Evolutionary conservation across 2,888 invertebrate species (phyloP), one percentile per base, ranked within the genome.

Genomic region (Polydesmus complanatus): DNA sequence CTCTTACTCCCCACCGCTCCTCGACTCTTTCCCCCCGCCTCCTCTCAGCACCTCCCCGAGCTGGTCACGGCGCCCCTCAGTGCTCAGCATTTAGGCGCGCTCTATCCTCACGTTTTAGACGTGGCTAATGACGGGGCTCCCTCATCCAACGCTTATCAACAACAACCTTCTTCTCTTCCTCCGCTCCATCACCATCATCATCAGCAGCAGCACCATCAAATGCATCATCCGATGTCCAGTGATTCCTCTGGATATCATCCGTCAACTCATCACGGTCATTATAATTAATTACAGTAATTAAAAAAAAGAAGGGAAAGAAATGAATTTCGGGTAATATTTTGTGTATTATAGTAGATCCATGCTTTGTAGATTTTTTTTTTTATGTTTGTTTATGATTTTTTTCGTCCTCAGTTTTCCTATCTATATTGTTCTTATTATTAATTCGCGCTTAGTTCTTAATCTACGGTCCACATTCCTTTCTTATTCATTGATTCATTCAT

Each of bases 31-130:
- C 54, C 60, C 14, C n/a, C 54, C 23, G 26, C 23, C 8, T 23
- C 60, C 14, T 37, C 54, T 1, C 23, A n/a, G 27, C 55, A 8
- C 56, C 62, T 26, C 56, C 62, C n/a, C 55, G 61, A 54, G 19
- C 21, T 63, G 58, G 51, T 61, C 49, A 61, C 61, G 8, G 61
- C 61, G 18, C 63, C 63, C 2, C 55, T 63, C 23, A 61, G 54
- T 26, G 61, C 62, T 22, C 61, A 61, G 19, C 61, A 63, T 48
- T 25, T 63, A 27, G 63, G 63, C 11, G 57, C 57, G 5, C 56
- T 63, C 21, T 63, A 61, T 55, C 58, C 63, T 2, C 63, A 63
- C 58, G 53, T 58, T 19, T 21, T 58, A 19, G 58, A 58, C n/a
- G 58, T 49, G 23, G 56, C 56, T 8, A 21, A n/a, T 19, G 27